Evolutionary conservation across 2,113 vertebrate genomes (phyloP), one percentile per base, ranked within the genome.

Genomic region (Hemibagrus wyckioides): DNA sequence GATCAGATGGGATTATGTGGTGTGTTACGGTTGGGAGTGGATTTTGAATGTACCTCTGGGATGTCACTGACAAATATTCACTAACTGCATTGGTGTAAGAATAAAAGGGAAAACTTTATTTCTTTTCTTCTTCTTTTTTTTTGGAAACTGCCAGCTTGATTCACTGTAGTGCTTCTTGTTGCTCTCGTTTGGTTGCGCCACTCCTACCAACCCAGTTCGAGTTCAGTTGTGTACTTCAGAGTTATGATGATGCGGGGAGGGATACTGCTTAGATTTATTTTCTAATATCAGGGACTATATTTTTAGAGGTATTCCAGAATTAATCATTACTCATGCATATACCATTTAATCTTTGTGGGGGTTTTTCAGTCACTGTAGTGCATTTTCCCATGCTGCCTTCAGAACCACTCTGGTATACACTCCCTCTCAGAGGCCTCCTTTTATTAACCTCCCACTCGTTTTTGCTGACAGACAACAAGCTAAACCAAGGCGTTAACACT

Each of bases 401-500:
- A 80, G 88, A 94, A 90, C 90, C 91, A 89, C 92, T 91, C 90
- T 90, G 88, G 90, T 79, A 90, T 91, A 91, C 52, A 76, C 83
- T 88, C 90, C 90, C 77, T 89, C 80, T 86, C 91, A 86, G 85
- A 93, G 80, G 80, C 80, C 88, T 89, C 87, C 90, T 90, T 90
- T 92, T 86, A 54, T 36, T 85, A 87, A 88, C 89, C 63, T 92
- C 89, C 90, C 90, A 92, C 89, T 92, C 76, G 80, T 92, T 93
- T 93, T 91, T 90, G 90, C 87, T 88, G 73, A 88, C 52, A 87
- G 57, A 86, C 89, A 91, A 87, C 86, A n/a, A 57, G 91, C 88
- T 86, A 90, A 91, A 92, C 90, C 73, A 86, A 90, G 88, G 91
- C 94, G 94, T 95, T 95, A 96, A 96, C 95, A 94, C 95, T 98